Evolutionary conservation across 2,113 vertebrate genomes (phyloP), one percentile per base, ranked within the genome.

Genomic region (Anas platyrhynchos): DNA sequence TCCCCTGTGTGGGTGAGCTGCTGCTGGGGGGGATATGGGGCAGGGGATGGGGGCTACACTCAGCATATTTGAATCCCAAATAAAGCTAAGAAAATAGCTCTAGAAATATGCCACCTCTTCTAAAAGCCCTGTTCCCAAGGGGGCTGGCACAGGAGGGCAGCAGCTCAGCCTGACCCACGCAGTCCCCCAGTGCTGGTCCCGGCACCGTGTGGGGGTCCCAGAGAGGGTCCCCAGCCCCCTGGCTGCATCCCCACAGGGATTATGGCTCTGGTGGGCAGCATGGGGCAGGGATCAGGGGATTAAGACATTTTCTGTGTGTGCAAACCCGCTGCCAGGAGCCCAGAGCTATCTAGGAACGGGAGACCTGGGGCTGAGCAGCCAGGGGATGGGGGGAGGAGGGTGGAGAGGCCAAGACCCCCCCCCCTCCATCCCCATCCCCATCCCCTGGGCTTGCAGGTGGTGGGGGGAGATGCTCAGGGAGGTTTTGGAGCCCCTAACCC

Each of bases 231-330:
- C n/a, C 41, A 67, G 56, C 56, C 83, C 56, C 54, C 29, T 43
- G n/a, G 56, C 50, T 32, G 75, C 83, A 38, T 86, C 41, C 88
- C 16, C 46, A 23, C 3, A 2, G 41, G 68, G 36, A 81, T 91
- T 83, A 68, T 25, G 65, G 61, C 76, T 92, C 41, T 84, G 2
- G 2, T 0, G 0, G 62, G 77, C 54, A 90, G 56, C 15, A 58
- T 1, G 32, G 69, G 59, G 73, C 58, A 85, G 67, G 62, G 56
- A 86, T 92, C 74, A 79, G 73, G 76, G 59, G 84, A 87, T 95
- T 89, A 92, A 94, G 92, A 50, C 91, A 91, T 95, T 95, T 95
- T 93, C 68, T 17, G 7, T 66, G n/a, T 56, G 63, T 96, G 91
- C 92, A 75, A 94, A 93, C 67, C 61, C 82, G 74, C 66, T 23